A percentile compares a stretch with the other conserved stretches of the same genome.
phyloP scores from a whole-genome alignment of 1,140 invertebrate genomes.

The Nasonia longicornis region DNA sequence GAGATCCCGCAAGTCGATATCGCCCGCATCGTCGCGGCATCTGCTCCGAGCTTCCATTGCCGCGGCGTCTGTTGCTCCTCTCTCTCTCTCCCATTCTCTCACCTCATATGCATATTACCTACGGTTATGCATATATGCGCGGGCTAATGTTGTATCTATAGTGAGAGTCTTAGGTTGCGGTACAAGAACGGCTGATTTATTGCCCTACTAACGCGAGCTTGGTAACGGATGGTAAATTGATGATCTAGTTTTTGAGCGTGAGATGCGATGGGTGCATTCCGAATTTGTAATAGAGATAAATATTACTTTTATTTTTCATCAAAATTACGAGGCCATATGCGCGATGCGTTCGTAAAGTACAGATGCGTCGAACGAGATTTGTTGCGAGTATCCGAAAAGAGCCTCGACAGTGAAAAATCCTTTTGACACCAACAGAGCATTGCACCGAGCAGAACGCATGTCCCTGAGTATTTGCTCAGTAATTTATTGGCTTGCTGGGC shows the following conservation, averaged over 20 bases:
- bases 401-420: not conserved
- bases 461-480: not conserved
- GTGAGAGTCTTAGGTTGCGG: slow-evolving; percentile 8
- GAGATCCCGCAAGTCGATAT: slow-evolving; percentile 52
- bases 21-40: slow-evolving; percentile 55
- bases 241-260: slow-evolving; percentile 31
- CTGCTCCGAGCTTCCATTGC: slow-evolving; percentile 38
- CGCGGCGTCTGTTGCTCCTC: not conserved
- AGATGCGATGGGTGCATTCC: too few species aligned
- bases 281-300: too few species aligned
- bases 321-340: too few species aligned
- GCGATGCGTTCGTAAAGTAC: too few species aligned
- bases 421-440: not conserved
- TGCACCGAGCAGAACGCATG: not conserved
- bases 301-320: too few species aligned
- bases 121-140: not conserved
- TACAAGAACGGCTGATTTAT: slow-evolving; percentile 29
- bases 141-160: not conserved
- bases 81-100: not conserved
- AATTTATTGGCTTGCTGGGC: slow-evolving; percentile 36
- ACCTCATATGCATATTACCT: slow-evolving; percentile 9
- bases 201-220: not conserved
- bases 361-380: too few species aligned
- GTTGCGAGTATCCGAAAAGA: too few species aligned
- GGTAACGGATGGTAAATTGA: slow-evolving; percentile 27